Evolutionary conservation across 2,888 invertebrate genomes (phyloP).

Genomic region (Nesidiocoris tenuis): DNA sequence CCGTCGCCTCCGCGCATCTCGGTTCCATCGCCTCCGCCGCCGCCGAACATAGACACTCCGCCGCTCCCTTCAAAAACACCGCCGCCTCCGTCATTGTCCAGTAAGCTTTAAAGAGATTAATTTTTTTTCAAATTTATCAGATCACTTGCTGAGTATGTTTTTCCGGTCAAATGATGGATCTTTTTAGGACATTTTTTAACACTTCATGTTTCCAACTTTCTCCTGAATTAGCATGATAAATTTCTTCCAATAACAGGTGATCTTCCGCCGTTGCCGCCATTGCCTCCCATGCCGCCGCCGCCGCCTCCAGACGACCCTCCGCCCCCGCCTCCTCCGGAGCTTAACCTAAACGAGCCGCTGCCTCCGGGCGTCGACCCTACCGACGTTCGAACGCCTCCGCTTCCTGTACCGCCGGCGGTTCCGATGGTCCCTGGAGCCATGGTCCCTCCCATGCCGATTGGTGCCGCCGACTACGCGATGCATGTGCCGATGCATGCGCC

Average conservation of each 20-base stretch:
- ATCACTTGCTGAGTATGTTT: too few relatives aligned
- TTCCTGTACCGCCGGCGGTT: slow-evolving; percentile 47
- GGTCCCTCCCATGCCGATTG: slow-evolving; percentile 46
- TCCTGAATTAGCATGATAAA: too few relatives aligned
- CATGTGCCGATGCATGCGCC: slow-evolving; percentile 25
- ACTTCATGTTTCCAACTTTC: too few relatives aligned
- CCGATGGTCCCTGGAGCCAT: slow-evolving; percentile 47
- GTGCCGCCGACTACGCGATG: slow-evolving; percentile 7
- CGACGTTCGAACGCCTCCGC: slow-evolving; percentile 41
- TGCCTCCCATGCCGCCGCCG: slow-evolving; percentile 47
- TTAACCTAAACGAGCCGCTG: slow-evolving; percentile 55
- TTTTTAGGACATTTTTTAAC: too few relatives aligned
- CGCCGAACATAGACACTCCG: slow-evolving; percentile 41
- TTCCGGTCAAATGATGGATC: too few relatives aligned
- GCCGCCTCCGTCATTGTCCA: neutral
- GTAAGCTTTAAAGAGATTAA: too few relatives aligned
- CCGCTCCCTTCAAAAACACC: slow-evolving; percentile 33
- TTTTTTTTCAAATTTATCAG: too few relatives aligned
- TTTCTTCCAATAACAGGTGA: too few relatives aligned
- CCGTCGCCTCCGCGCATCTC: slow-evolving; percentile 46
- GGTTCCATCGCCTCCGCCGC: slow-evolving; percentile 46
- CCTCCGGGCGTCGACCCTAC: slow-evolving; percentile 60
- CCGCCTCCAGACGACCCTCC: slow-evolving; percentile 47
- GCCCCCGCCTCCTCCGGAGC: slow-evolving; percentile 43
- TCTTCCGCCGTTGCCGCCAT: slow-evolving; percentile 28